These are phyloP conservation scores for Cephus cinctus DNA, from an alignment of 1,140 invertebrate species.

Conservation along the genomic window DNA sequence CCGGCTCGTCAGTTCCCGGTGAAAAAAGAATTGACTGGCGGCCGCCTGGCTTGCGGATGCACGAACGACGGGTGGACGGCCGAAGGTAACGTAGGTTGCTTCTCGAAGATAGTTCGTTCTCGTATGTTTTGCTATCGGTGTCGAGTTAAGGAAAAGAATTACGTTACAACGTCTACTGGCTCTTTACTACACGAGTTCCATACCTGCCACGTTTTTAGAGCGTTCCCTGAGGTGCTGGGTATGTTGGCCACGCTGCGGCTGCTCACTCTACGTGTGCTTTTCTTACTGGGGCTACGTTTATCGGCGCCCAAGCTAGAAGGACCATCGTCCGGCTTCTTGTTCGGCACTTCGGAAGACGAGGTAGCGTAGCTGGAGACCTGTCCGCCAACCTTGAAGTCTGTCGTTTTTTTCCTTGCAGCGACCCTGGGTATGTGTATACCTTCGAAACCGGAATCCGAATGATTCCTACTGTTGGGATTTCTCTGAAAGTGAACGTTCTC, in stretches of 20 bases:
- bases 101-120: too few species aligned
- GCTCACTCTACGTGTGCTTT: constrained; percentile 26
- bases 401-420: constrained; percentile 29
- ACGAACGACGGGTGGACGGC: too few species aligned
- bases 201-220: constrained; percentile 38
- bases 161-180: too few species aligned
- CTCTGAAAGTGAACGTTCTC: constrained; percentile 38
- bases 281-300: constrained; percentile 29
- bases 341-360: background rate
- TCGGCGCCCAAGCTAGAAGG: constrained; percentile 37
- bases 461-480: constrained; percentile 17
- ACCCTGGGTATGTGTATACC: constrained; percentile 47
- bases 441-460: constrained; percentile 31
- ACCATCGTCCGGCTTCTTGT: constrained; percentile 26
- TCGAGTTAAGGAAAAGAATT: too few species aligned
- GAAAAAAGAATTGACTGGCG: too few species aligned
- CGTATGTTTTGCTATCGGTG: too few species aligned
- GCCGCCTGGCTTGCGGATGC: too few species aligned
- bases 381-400: constrained; percentile 44
- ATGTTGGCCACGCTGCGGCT: constrained; percentile 46
- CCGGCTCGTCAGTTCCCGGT: too few species aligned
- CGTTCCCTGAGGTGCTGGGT: constrained; percentile 27
- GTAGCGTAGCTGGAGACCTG: constrained; percentile 34
- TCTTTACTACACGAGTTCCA: too few species aligned
- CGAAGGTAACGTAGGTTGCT: too few species aligned